Evolutionary conservation across 2,888 invertebrate species (phyloP).

Genomic region (Adineta ricciae): DNA sequence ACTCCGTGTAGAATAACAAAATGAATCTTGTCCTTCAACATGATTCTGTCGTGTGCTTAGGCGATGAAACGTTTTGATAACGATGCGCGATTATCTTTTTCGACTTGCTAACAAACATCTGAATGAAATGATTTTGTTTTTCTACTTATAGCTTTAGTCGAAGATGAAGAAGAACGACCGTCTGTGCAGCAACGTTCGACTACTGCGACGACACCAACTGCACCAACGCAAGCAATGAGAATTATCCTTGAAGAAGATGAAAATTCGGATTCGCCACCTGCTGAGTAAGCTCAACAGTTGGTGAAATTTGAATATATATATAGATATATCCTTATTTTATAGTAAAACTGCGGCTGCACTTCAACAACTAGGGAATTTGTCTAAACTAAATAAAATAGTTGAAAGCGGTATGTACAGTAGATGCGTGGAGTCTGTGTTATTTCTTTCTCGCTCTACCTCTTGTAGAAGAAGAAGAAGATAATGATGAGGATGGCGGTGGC

Average conservation of each 20-base stretch:
- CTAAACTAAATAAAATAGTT: slow-evolving; percentile 9
- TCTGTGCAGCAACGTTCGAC: background rate
- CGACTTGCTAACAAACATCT: too few relatives aligned
- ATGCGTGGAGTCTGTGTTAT: background rate
- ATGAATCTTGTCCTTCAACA: too few relatives aligned
- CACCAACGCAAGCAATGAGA: background rate
- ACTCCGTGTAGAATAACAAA: too few relatives aligned
- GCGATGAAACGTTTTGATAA: too few relatives aligned
- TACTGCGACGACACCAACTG: background rate
- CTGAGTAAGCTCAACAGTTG: background rate
- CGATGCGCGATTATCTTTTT: too few relatives aligned
- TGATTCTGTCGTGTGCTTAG: too few relatives aligned
- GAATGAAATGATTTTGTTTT: background rate
- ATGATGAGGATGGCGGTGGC: background rate
- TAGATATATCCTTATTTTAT: too few relatives aligned
- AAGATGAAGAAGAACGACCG: slow-evolving; percentile 12
- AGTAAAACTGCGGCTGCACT: background rate
- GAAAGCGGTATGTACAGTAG: background rate
- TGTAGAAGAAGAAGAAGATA: background rate
- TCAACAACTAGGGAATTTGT: background rate
- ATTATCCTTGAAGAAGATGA: slow-evolving; percentile 22
- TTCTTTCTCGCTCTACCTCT: background rate
- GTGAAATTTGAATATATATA: background rate
- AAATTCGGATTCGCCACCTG: background rate
- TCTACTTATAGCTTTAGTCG: background rate